phyloP scores from a whole-genome alignment of 1,140 invertebrate species.

The Bombus confusus region DNA sequence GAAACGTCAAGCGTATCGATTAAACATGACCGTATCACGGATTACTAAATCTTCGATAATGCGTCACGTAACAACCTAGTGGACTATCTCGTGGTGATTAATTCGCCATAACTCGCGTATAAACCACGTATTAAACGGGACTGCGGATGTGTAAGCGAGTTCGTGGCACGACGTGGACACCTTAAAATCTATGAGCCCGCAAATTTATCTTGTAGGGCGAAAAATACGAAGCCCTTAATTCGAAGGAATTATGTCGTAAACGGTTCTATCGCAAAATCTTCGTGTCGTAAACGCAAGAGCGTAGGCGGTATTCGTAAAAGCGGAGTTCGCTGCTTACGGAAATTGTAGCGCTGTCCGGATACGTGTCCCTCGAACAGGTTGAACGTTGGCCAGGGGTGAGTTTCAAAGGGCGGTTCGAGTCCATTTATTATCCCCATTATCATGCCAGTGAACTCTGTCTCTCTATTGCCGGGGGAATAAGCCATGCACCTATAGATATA shows the following conservation, averaged over 20 bases:
- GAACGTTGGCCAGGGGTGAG: slow-evolving; percentile 44
- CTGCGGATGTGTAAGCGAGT: background rate
- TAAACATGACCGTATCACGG: background rate
- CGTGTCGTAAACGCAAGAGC: background rate
- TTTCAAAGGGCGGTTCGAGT: slow-evolving; percentile 58
- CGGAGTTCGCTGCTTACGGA: slow-evolving; percentile 29
- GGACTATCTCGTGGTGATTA: background rate
- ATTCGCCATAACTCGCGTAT: background rate
- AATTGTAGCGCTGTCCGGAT: slow-evolving; percentile 40
- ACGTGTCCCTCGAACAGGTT: slow-evolving; percentile 42
- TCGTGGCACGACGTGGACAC: background rate
- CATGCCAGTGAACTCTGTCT: slow-evolving; percentile 58
- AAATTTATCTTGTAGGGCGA: background rate
- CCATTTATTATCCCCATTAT: slow-evolving; percentile 75
- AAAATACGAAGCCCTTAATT: background rate
- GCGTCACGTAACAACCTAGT: background rate
- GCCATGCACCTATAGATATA: slow-evolving; percentile 51
- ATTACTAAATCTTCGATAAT: slow-evolving; percentile 5
- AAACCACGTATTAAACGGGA: background rate
- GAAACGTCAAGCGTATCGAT: too few relatives aligned
- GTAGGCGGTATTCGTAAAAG: slow-evolving; percentile 43
- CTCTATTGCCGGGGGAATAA: slow-evolving; percentile 29
- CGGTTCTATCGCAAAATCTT: too few relatives aligned
- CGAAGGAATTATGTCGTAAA: background rate
- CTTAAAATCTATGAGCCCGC: background rate